A percentile compares a stretch with the other conserved stretches of the same genome.
Evolutionary conservation across 2,888 invertebrate genomes (phyloP).

Genomic region (Stomorhina lunata): DNA sequence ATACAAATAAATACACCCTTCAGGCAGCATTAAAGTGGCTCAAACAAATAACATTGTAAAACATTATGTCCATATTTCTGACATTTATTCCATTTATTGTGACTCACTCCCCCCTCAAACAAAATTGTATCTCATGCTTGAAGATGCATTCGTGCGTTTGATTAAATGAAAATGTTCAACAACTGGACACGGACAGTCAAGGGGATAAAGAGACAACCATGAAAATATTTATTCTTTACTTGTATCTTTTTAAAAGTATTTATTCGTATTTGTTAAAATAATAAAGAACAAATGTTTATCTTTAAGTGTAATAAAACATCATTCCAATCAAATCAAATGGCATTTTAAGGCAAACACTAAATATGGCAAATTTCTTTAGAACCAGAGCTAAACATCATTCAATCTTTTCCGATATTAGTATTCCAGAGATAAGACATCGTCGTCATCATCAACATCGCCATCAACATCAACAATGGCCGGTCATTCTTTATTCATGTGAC

Average conservation of each 20-base stretch:
- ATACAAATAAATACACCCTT: slow-evolving; percentile 22
- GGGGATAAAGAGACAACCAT: too few species aligned
- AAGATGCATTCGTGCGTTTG: slow-evolving; percentile 30
- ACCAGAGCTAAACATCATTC: too few species aligned
- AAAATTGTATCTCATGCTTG: neutral
- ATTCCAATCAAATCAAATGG: slow-evolving; percentile 25
- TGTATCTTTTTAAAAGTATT: too few species aligned
- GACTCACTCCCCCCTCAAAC: too few species aligned
- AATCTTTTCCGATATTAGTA: too few species aligned
- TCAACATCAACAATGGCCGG: too few species aligned
- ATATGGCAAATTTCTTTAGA: slow-evolving; percentile 19
- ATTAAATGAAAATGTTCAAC: slow-evolving; percentile 47
- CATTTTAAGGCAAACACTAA: slow-evolving; percentile 20
- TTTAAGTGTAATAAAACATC: slow-evolving; percentile 27
- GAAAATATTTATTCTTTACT: neutral
- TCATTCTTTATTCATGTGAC: slow-evolving; percentile 40
- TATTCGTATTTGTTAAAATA: too few species aligned
- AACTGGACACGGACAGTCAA: slow-evolving; percentile 22
- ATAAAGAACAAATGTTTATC: slow-evolving; percentile 22
- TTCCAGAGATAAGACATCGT: too few species aligned
- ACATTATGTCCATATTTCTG: neutral
- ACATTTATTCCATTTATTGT: neutral
- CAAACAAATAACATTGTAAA: neutral
- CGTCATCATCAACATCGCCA: too few species aligned
- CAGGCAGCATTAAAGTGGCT: neutral